Evolutionary conservation across 2,797 vertebrate genomes (phyloP), one percentile per base, ranked within the genome.

Genomic region (Argyrosomus regius): DNA sequence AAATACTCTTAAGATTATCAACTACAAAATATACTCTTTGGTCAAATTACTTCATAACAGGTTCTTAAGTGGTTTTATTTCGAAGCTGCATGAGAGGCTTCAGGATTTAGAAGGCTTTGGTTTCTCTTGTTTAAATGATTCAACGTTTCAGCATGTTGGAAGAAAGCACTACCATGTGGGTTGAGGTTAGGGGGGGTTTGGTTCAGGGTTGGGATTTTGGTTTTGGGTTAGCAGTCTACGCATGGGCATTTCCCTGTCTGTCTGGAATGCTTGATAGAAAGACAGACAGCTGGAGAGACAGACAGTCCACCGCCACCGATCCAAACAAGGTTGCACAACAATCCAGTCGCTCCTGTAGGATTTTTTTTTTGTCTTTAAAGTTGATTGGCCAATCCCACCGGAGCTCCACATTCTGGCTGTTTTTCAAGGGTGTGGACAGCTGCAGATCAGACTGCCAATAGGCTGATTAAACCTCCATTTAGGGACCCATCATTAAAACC

Each of bases 151-250:
- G 96, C 96, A 96, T 96, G 96, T 96, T 96, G 97, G 97, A 97
- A 97, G 98, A 98, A 98, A 97, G 97, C 97, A 98, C 97, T 97
- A 95, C 88, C 45, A 91, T 92, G 94, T 95, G 95, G 96, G 94
- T 90, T 72, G 28, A 72, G 81, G 65, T 85, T 46, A 48, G 58
- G 69, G 26, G 49, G 50, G 95, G 93, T 91, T 77, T 74, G 50
- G 77, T 74, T 78, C 58, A 49, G 41, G 62, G 65, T 28, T 62
- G 22, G 31, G 63, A 26, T 68, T 81, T 80, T 73, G 80, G 83
- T 75, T 90, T 76, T 54, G 80, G 91, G 88, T 92, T 92, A 91
- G 92, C 90, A 90, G 83, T 88, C 91, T 87, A 88, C 72, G 4
- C 26, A 46, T 75, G 82, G 80, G 63, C 70, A 81, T 77, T 66